Evolutionary conservation across 2,888 invertebrate genomes (phyloP), one percentile per base, ranked within the genome.

Genomic region (Ennomos quercinarius): DNA sequence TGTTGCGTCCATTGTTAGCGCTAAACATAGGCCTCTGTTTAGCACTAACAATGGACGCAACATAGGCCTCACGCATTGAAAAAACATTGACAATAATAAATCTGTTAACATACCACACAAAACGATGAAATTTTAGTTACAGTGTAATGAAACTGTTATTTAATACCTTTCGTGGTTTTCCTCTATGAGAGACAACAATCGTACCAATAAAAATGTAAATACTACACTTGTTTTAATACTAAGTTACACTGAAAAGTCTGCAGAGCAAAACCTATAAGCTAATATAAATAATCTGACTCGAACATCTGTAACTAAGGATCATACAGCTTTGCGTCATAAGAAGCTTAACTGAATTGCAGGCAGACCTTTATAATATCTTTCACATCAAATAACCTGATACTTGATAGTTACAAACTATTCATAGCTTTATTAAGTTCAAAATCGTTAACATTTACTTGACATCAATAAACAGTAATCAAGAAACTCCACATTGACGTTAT

Each of bases 261-360:
- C 10, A 52, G 43, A 47, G 41, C 48, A 13, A 50, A 50, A 36
- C 34, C 44, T 44, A 37, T 49, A 50, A 55, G 39, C 13, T 41
- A 35, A 51, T 61, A 61, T 52, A 27, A 51, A 55, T 58, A 48
- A 58, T 58, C 48, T 45, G 39, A 38, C 38, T 34, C 46, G 34
- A 45, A 60, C 61, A 63, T 59, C 57, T 64, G 66, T 64, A 43
- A 63, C 51, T 13, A 41, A 63, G 57, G 57, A 60, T 63, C 57
- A 65, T 59, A 41, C 43, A 51, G 55, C 46, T 55, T 51, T 51
- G 36, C 43, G 34, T 36, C 44, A 13, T 55, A 61, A 61, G 51
- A 39, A 55, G 55, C 60, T 61, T 61, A 60, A 47, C 34, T 38
- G 51, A 56, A 61, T 61, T 55, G 55, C 60, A 17, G 9, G 12